These are phyloP conservation scores for Propithecus perrieri DNA, from an alignment of 2,797 vertebrate species.

Conservation along the genomic window DNA sequence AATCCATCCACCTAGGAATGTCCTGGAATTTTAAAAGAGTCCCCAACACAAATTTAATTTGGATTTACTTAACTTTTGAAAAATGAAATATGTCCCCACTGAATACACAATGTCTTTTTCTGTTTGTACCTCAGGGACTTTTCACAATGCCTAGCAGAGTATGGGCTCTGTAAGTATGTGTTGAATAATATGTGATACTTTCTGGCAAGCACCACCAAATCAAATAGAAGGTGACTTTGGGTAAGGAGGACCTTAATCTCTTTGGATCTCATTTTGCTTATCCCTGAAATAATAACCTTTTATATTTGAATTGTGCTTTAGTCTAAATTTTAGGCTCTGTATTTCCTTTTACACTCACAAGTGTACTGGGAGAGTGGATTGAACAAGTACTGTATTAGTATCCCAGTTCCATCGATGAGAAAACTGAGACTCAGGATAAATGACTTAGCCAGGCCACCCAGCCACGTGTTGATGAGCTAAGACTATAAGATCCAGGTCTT, in stretches of 20 bases:
- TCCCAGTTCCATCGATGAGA: neutral
- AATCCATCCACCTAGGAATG: neutral
- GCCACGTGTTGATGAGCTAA: neutral
- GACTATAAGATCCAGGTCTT: neutral
- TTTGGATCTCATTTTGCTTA: neutral
- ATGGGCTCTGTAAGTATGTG: neutral
- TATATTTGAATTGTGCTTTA: neutral
- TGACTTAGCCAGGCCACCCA: neutral
- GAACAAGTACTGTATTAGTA: neutral
- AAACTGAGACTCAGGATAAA: neutral
- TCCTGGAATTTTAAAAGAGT: slow-evolving; percentile 1
- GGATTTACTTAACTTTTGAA: slow-evolving; percentile 34
- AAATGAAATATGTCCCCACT: neutral
- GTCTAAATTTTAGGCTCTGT: neutral
- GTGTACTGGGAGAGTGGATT: neutral
- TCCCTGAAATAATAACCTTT: slow-evolving; percentile 17
- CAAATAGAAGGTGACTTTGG: neutral
- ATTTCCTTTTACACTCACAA: neutral
- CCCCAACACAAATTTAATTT: neutral
- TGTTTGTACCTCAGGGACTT: neutral
- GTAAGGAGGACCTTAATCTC: neutral
- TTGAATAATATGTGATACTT: neutral
- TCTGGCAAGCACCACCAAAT: neutral
- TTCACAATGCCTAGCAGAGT: neutral
- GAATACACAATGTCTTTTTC: neutral